phyloP scores from a whole-genome alignment of 64 coral and sea anemone genomes.

The Montipora cactus region DNA sequence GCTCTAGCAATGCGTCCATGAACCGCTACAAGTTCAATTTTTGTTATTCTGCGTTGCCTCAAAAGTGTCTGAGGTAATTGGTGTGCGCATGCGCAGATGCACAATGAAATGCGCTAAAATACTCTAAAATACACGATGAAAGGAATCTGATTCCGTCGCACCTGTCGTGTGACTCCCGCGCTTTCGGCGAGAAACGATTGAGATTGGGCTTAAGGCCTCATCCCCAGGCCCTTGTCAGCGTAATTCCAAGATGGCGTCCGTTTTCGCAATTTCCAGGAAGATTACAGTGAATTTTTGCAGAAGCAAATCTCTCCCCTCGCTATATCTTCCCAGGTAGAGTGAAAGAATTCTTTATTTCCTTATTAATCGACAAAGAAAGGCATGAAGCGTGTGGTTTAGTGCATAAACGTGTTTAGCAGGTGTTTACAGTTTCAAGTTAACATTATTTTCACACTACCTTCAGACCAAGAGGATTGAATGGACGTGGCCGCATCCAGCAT shows the following conservation, averaged over 20 bases:
- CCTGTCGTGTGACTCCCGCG: too few relatives aligned
- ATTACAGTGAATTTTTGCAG: background rate
- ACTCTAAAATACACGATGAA: too few relatives aligned
- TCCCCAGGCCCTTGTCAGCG: background rate
- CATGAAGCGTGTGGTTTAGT: background rate
- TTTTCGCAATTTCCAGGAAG: background rate
- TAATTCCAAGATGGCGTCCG: constrained; percentile 22
- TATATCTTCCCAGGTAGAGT: constrained; percentile 8
- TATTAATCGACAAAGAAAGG: background rate
- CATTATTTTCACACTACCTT: background rate
- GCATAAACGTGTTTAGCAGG: too few relatives aligned
- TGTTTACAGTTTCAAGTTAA: background rate
- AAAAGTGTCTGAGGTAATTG: too few relatives aligned
- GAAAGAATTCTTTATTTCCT: background rate
- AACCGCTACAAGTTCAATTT: too few relatives aligned
- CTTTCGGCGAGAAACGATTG: background rate
- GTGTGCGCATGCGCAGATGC: too few relatives aligned
- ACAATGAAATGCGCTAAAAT: too few relatives aligned
- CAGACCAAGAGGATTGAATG: constrained; percentile 28
- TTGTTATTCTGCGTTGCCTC: too few relatives aligned
- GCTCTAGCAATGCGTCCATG: too few relatives aligned
- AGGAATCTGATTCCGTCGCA: too few relatives aligned
- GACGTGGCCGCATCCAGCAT: background rate
- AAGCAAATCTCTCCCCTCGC: background rate
- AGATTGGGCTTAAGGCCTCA: background rate